Evolutionary conservation across 2,888 invertebrate species (phyloP), one percentile per base, ranked within the genome.

Genomic region (Parnassius apollo): DNA sequence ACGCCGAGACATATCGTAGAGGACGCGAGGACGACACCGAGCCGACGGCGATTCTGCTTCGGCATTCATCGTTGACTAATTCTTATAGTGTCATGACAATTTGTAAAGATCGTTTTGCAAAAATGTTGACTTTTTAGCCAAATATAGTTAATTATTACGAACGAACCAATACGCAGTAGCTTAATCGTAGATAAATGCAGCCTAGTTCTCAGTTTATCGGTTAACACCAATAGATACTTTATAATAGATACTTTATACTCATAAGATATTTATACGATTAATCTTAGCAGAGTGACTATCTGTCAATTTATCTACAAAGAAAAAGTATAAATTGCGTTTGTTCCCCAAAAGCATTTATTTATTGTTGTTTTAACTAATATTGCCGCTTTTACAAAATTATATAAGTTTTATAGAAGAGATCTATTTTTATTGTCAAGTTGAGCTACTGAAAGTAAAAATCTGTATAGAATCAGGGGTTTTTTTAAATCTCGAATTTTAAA

Each of bases 331-430:
- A 80, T 88, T 90, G 80, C 81, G 86, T 89, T 88, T 81, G 78
- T 86, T 83, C 83, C 87, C 86, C 85, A 85, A 79, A 87, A 80
- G 89, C 88, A 90, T 90, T 91, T 91, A 88, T 87, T 86, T 86
- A 83, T 81, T 81, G 82, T 90, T 90, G 77, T 83, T 88, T 91
- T 88, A 82, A 72, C 80, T 81, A 82, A 83, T 82, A 86, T 83
- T 85, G 83, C 84, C 77, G 89, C 90, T 90, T 90, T 90, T 90
- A 82, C 86, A 91, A 25, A 89, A 89, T 83, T 87, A 88, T 87
- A 89, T 90, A 90, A 87, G 89, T 91, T 91, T 91, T 91, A 91
- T 91, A 91, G 91, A 83, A 91, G 89, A 91, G 89, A 90, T 91
- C 88, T 91, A 91, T 91, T 91, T 91, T 91, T 91, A 91, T 89